Conservation (phyloP, 2,888 invertebrate genomes). For the Encarsia formosa region DNA sequence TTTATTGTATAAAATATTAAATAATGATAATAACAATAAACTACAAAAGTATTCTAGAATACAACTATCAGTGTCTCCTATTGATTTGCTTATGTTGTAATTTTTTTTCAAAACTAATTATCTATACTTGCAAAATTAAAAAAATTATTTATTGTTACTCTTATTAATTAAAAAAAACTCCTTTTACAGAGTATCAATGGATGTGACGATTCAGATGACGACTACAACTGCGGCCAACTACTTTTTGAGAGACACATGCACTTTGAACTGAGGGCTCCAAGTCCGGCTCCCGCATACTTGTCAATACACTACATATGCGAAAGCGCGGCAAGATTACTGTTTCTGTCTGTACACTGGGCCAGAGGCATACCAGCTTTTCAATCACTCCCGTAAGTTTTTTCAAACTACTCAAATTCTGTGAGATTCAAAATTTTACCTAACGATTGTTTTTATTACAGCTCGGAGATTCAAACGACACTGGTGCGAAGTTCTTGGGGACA, state of each 20-base stretch:
- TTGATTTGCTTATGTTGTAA: not conserved
- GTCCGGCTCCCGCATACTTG: slow-evolving; percentile 80
- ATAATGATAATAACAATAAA: too few species aligned
- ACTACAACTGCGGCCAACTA: slow-evolving; percentile 59
- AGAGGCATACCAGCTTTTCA: slow-evolving; percentile 79
- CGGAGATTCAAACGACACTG: slow-evolving; percentile 77
- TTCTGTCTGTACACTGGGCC: slow-evolving; percentile 87
- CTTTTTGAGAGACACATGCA: slow-evolving; percentile 65
- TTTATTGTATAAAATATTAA: too few species aligned
- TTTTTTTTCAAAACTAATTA: slow-evolving; percentile 1
- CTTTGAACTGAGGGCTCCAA: slow-evolving; percentile 73
- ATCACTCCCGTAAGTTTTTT: slow-evolving; percentile 63
- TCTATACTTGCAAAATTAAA: not conserved
- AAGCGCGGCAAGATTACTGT: slow-evolving; percentile 86
- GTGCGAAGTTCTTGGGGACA: slow-evolving; percentile 90
- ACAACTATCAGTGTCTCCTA: too few species aligned
- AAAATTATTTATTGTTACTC: too few species aligned
- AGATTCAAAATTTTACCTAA: not conserved
- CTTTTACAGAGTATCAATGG: slow-evolving; percentile 45
- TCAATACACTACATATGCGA: slow-evolving; percentile 95
- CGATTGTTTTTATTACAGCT: slow-evolving; percentile 54
- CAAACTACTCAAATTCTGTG: not conserved
- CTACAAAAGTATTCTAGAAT: too few species aligned
- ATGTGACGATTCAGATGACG: slow-evolving; percentile 41
- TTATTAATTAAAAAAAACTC: slow-evolving; percentile 1